Evolutionary conservation across 2,888 invertebrate genomes (phyloP), one percentile per base, ranked within the genome.

Genomic region (Hypena proboscidalis): DNA sequence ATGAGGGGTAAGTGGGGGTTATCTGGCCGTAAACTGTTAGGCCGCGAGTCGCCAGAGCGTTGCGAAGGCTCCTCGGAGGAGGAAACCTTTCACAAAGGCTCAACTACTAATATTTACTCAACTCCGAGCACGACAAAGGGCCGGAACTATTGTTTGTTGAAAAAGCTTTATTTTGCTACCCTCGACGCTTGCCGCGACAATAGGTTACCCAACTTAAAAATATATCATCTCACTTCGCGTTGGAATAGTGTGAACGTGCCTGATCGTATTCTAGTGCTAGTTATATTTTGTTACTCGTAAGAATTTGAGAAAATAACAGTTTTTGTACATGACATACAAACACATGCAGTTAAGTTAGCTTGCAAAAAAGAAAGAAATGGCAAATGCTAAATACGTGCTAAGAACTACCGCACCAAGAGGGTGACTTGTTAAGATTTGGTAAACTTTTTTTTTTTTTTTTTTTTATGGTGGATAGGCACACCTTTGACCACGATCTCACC

Each of bases 81-180:
- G 48, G 58, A 70, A 58, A 55, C 54, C 64, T 59, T 73, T 70
- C 76, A 84, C 83, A 85, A 83, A 68, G 77, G 77, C 78, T 74
- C 83, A 84, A 88, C 88, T 88, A 90, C 88, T 89, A 89, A 90
- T 90, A 88, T 90, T 90, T 88, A 86, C 89, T 87, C 80, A 85
- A 85, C 83, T 85, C 81, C 69, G 77, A 74, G 79, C 69, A 76
- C 85, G 86, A 90, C 90, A 90, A 90, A 90, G 85, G 88, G 81
- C 90, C 89, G 90, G 90, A 90, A 90, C 89, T 90, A 90, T 90
- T 90, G 90, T 90, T 90, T 90, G 90, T 85, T 83, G 85, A 83
- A 80, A 86, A 90, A 90, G 90, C 90, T 90, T 90, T 90, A 90
- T 90, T 86, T 85, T 73, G 79, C 85, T 83, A 87, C 90, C 90